These are phyloP conservation scores for Morinoia aosen DNA, from an alignment of 2,888 invertebrate genomes.

Conservation along the genomic window DNA sequence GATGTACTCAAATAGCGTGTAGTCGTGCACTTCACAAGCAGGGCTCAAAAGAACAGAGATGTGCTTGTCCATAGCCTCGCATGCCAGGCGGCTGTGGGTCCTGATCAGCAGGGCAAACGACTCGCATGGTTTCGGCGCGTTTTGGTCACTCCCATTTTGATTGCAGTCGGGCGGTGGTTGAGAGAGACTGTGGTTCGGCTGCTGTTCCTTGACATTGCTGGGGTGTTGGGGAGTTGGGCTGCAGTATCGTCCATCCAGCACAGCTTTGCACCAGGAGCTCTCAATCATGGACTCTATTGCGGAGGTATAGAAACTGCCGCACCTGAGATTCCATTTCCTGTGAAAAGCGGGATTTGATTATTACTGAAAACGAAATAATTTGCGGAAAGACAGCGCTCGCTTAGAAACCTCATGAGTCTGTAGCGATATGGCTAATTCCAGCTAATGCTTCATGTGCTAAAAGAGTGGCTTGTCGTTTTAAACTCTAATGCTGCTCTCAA, in stretches of 20 bases:
- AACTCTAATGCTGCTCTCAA: neutral
- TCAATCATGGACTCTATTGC: neutral
- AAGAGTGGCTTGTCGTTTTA: neutral
- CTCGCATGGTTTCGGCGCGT: neutral
- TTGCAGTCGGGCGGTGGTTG: neutral
- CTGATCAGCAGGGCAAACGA: conserved; percentile 13
- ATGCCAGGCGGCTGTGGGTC: neutral
- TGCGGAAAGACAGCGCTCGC: no score
- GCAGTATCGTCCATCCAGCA: conserved; percentile 7
- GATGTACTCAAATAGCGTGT: conserved; percentile 27
- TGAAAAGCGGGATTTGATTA: neutral
- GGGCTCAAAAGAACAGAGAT: neutral
- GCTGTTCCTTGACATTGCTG: neutral
- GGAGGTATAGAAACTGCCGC: neutral
- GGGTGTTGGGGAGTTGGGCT: neutral
- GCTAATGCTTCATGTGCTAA: neutral
- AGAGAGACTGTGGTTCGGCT: neutral
- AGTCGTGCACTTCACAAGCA: conserved; percentile 5
- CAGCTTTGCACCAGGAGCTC: conserved; percentile 28
- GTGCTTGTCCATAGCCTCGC: conserved; percentile 10
- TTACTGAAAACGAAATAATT: neutral
- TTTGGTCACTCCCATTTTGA: neutral
- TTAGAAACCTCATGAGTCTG: neutral
- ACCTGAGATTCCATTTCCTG: neutral
- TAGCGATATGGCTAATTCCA: neutral